Evolutionary conservation across 2,888 invertebrate genomes (phyloP), one percentile per base, ranked within the genome.

Genomic region (Lampropteryx suffumata): DNA sequence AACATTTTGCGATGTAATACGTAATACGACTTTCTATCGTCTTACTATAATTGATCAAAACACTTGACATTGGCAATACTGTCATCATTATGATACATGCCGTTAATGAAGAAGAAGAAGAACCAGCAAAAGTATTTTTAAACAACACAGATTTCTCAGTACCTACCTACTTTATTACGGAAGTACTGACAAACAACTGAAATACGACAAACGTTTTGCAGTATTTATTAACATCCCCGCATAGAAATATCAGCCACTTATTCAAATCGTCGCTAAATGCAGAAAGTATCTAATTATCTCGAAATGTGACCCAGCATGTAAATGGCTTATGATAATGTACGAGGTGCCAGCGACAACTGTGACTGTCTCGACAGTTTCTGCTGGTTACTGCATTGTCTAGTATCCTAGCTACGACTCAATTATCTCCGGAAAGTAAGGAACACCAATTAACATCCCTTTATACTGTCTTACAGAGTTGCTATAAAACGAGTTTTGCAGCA

Each of bases 371-470:
- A 40, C 35, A 50, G 44, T 36, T n/a, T n/a, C 62, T 29, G 67
- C 66, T 70, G 73, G 75, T 71, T n/a, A 76, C 79, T 78, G 81
- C 74, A 82, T 82, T 83, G 83, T 84, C 77, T 79, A 70, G 66
- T 59, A 68, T 71, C 68, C 71, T 74, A 72, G 71, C 76, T 73
- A 82, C 79, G 74, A 78, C 80, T 84, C 84, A 84, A 84, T 86
- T 84, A 83, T 76, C 72, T 73, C 67, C 65, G 68, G 73, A 77
- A 73, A 72, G 73, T 73, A 76, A 76, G 70, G 69, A 76, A 81
- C 76, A 79, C 79, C 82, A 84, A 84, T 84, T 84, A 84, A 83
- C 78, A 82, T 76, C 73, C 73, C 76, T 81, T 79, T 79, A 76
- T 76, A 67, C 72, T 72, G 77, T 78, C 74, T 62, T 73, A 61